Evolutionary conservation across 2,113 vertebrate species (phyloP).

Genomic region (Heterocephalus glaber): DNA sequence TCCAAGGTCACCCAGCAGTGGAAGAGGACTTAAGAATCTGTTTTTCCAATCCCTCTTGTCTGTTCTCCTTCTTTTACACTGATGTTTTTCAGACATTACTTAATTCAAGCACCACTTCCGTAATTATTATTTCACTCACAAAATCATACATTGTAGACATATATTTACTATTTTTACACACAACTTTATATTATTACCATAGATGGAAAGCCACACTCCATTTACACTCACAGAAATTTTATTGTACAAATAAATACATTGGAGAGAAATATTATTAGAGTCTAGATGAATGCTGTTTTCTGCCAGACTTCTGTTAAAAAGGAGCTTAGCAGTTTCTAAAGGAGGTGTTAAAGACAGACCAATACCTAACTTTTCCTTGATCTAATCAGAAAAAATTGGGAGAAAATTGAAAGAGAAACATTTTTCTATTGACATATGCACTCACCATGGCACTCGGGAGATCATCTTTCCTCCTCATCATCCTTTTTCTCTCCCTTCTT

Average conservation of each 20-base stretch:
- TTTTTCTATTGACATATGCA: not conserved
- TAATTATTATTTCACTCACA: not conserved
- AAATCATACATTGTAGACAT: not conserved
- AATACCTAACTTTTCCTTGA: not conserved
- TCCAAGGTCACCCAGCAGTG: not conserved
- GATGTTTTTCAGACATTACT: not conserved
- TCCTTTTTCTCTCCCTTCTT: not conserved
- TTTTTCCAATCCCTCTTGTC: not conserved
- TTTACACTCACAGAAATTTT: not conserved
- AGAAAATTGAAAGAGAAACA: not conserved
- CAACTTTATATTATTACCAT: not conserved
- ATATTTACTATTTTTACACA: not conserved
- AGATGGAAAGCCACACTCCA: not conserved
- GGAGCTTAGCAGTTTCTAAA: not conserved
- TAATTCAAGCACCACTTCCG: not conserved
- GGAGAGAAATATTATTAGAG: not conserved
- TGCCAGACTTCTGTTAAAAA: not conserved
- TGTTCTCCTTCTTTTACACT: not conserved
- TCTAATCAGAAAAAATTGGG: not conserved
- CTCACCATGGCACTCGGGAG: accelerated
- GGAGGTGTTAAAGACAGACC: not conserved
- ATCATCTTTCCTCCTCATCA: no score
- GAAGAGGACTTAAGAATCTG: no score
- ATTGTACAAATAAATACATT: not conserved
- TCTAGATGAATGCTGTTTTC: no score